Evolutionary conservation across 1,140 invertebrate species (phyloP), one percentile per base, ranked within the genome.

Genomic region (Apocrypta bakeri): DNA sequence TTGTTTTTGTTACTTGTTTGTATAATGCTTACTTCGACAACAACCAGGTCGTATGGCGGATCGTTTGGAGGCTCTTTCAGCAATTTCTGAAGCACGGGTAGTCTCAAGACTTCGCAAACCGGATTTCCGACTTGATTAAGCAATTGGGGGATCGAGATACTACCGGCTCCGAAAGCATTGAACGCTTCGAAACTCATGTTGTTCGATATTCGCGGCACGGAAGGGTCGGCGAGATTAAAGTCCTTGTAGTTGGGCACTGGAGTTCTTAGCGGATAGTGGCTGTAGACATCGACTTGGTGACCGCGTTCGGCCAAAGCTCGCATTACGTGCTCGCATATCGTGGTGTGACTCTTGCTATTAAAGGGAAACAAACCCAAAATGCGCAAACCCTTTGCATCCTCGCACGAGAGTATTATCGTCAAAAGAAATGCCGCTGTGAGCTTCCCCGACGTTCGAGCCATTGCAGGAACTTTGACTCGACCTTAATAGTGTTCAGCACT

Each of bases 271-370:
- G 91, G 90, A 79, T 91, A 92, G n/a, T 91, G 88, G 1, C 87
- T 86, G 8, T 93, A 77, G 0, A 93, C 89, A 25, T 91, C 90
- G 0, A 93, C 89, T 24, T 90, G 87, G 83, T 93, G 93, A 0
- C 93, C 93, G 0, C 88, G 87, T 14, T 77, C 84, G 0, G 91
- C 92, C 0, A 93, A 81, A 11, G 69, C 86, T 29, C 87, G 87
- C 85, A 92, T 88, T 11, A 93, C 9, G 4, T 83, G 37, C 48
- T 90, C 88, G n/a, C 86, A 86, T 68, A 91, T 89, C 0, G 87
- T 33, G 78, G 88, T 91, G 79, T 93, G 92, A 75, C 92, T 93
- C 66, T 87, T 90, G 0, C 86, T 87, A 31, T 88, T 80, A 6
- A 91, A 29, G 0, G 92, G 90, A 40, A 91, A 92, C 0, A 93